Conservation (phyloP, 2,888 invertebrate genomes). For the Diadromus collaris region DNA sequence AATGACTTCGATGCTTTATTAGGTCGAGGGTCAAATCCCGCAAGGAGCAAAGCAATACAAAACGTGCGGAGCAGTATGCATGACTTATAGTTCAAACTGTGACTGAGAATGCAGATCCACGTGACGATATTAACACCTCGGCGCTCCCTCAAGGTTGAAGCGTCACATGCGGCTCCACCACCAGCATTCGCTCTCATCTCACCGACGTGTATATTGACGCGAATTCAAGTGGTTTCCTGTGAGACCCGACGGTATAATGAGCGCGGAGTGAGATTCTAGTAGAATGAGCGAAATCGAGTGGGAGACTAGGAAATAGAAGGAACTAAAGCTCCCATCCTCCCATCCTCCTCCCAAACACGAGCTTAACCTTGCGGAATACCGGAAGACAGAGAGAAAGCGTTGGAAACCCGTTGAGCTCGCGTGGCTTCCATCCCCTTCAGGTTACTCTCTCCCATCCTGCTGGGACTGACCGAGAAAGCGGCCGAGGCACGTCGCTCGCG, state of each 20-base stretch:
- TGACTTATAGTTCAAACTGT: no score
- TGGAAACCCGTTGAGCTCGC: conserved; percentile 37
- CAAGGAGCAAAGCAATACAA: no score
- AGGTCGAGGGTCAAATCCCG: background rate
- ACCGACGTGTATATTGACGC: background rate
- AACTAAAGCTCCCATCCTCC: background rate
- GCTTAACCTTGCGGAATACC: conserved; percentile 48
- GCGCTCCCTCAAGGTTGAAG: background rate
- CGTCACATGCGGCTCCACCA: background rate
- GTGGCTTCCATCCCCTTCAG: conserved; percentile 35
- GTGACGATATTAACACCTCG: background rate
- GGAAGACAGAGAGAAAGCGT: conserved; percentile 41
- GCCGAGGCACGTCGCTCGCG: conserved; percentile 41
- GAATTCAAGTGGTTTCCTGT: conserved; percentile 1
- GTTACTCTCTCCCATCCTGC: conserved; percentile 43
- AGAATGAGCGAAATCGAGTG: conserved; percentile 29
- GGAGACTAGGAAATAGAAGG: conserved; percentile 22
- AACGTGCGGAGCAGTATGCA: no score
- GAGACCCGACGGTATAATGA: conserved; percentile 3
- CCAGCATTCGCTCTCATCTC: background rate
- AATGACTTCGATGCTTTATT: background rate
- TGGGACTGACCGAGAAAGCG: conserved; percentile 53
- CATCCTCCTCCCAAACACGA: background rate
- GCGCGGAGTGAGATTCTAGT: conserved; percentile 5
- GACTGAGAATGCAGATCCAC: background rate